These are phyloP conservation scores for Catamblyrhynchus diadema DNA, from an alignment of 2,797 vertebrate species.

Conservation along the genomic window DNA sequence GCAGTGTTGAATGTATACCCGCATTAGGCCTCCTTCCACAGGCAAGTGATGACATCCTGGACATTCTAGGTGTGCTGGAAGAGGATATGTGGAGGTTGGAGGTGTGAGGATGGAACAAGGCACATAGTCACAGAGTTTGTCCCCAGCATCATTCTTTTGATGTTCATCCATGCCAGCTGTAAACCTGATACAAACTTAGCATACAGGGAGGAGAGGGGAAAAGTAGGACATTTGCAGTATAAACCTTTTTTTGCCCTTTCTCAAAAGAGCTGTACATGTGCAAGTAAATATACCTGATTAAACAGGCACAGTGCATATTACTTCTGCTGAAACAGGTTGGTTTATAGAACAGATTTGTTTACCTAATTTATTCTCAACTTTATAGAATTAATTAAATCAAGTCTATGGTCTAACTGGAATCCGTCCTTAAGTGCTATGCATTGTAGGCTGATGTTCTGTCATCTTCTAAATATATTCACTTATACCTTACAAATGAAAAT, in stretches of 20 bases:
- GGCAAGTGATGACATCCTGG: not conserved
- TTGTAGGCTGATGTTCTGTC: not conserved
- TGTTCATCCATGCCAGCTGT: not conserved
- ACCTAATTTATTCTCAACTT: not conserved
- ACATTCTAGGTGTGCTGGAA: not conserved
- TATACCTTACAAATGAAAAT: not conserved
- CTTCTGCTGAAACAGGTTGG: not conserved
- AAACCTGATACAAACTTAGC: not conserved
- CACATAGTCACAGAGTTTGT: not conserved
- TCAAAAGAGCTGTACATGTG: not conserved
- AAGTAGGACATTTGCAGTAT: not conserved
- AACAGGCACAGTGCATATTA: not conserved
- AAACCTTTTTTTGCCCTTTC: not conserved
- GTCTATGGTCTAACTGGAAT: not conserved
- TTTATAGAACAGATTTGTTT: not conserved
- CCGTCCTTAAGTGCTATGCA: fast-evolving
- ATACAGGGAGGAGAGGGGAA: too few relatives aligned
- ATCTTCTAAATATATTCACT: not conserved
- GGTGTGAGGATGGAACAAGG: not conserved
- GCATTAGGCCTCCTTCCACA: not conserved
- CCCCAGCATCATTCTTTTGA: not conserved
- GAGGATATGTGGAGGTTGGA: not conserved
- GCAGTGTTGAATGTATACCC: not conserved
- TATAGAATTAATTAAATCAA: not conserved
- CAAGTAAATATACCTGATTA: not conserved